Evolutionary conservation across 2,888 invertebrate genomes (phyloP).

Genomic region (Luffia ferchaultella): DNA sequence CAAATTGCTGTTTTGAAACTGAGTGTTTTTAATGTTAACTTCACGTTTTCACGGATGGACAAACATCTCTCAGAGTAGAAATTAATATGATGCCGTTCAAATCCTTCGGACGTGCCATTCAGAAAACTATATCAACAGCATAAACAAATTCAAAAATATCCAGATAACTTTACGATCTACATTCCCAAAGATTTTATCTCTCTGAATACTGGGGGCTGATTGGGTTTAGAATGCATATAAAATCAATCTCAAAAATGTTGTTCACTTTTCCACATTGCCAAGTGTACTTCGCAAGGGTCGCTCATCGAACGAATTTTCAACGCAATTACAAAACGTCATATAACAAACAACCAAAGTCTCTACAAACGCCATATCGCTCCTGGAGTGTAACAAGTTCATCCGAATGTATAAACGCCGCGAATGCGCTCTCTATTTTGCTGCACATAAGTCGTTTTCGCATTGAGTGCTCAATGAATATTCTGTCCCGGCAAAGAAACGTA

Average conservation of each 20-base stretch:
- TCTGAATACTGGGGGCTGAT: too few species aligned
- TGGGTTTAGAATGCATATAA: too few species aligned
- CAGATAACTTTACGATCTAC: too few species aligned
- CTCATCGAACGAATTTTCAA: constrained; percentile 45
- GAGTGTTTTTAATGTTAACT: too few species aligned
- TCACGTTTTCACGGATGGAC: too few species aligned
- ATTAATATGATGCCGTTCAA: too few species aligned
- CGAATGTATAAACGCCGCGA: constrained; percentile 26
- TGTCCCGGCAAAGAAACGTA: constrained; percentile 20
- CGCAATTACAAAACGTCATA: constrained; percentile 35
- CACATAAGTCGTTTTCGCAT: constrained; percentile 29
- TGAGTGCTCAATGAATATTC: constrained; percentile 24
- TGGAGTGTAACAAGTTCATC: constrained; percentile 25
- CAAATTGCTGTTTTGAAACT: too few species aligned
- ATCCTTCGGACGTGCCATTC: too few species aligned
- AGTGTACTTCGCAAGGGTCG: constrained; percentile 53
- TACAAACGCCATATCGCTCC: constrained; percentile 25
- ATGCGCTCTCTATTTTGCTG: constrained; percentile 23
- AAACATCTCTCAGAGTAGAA: too few species aligned
- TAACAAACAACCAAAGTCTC: constrained; percentile 23
- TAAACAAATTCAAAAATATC: too few species aligned
- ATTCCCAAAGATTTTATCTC: too few species aligned
- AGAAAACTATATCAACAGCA: too few species aligned
- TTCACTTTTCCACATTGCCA: constrained; percentile 29
- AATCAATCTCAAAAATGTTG: background rate